Conservation (phyloP, 2,113 vertebrate genomes). For the Actinemys pallida region DNA sequence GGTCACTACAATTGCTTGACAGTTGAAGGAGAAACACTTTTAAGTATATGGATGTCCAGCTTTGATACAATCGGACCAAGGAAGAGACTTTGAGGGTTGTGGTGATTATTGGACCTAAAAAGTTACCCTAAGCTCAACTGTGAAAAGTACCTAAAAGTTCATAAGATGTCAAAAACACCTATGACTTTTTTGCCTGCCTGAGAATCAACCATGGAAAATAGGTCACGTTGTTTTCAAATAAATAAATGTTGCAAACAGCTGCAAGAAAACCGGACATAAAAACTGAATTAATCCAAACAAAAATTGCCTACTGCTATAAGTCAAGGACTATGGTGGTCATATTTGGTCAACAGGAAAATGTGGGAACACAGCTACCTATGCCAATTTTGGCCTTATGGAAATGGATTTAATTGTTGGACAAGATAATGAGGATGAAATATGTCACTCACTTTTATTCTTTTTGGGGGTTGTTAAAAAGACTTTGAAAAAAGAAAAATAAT, state of each 20-base stretch:
- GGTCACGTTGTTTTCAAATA: neutral
- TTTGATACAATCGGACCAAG: neutral
- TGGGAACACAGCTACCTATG: neutral
- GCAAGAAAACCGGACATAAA: neutral
- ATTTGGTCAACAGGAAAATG: neutral
- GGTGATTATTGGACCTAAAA: neutral
- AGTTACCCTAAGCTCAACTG: neutral
- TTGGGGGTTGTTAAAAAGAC: too few species aligned
- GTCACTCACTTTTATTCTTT: too few species aligned
- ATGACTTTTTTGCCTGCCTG: neutral
- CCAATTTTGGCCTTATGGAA: neutral
- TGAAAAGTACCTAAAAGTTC: neutral
- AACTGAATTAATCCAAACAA: neutral
- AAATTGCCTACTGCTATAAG: neutral
- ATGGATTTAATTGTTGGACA: neutral
- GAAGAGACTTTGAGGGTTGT: neutral
- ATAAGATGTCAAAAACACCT: neutral
- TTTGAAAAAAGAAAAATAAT: too few species aligned
- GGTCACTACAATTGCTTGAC: neutral
- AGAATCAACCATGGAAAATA: neutral
- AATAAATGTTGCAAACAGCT: neutral
- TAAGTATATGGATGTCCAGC: neutral
- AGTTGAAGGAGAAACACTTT: neutral
- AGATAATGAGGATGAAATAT: too few species aligned
- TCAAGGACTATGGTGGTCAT: neutral